phyloP scores from a whole-genome alignment of 1,140 invertebrate genomes.

The Phenacoccus solenopsis region DNA sequence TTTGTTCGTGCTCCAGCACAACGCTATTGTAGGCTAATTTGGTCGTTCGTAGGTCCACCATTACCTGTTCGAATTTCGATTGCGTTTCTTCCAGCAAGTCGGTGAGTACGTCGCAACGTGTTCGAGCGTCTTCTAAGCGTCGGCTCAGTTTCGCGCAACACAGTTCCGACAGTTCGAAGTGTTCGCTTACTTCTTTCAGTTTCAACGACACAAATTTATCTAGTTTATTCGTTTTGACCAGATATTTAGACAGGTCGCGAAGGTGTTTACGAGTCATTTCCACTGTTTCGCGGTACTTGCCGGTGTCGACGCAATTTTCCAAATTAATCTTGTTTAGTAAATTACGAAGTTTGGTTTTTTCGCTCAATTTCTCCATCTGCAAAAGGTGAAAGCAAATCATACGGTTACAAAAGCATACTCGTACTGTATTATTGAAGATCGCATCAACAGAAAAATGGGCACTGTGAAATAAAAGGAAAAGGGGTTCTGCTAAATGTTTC shows the following conservation, averaged over 20 bases:
- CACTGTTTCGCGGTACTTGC: background rate
- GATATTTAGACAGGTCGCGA: background rate
- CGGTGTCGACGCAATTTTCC: constrained; percentile 5
- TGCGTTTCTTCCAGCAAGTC: constrained; percentile 1
- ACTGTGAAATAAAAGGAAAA: too few relatives aligned
- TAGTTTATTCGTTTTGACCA: background rate
- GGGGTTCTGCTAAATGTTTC: too few relatives aligned
- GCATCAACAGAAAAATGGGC: too few relatives aligned
- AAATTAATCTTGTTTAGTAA: constrained; percentile 7
- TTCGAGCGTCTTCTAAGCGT: background rate
- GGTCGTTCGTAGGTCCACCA: background rate
- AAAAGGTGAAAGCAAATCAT: too few relatives aligned
- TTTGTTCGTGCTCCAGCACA: background rate
- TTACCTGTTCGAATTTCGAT: constrained; percentile 2
- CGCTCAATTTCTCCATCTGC: background rate
- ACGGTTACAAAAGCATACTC: too few relatives aligned
- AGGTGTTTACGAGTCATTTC: background rate
- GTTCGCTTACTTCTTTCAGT: background rate
- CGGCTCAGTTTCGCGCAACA: background rate
- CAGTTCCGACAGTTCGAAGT: background rate
- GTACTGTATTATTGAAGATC: too few relatives aligned
- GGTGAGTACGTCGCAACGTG: background rate
- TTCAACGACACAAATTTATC: constrained; percentile 4
- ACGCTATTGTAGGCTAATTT: constrained; percentile 5
- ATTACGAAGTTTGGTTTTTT: constrained; percentile 9